These are phyloP conservation scores for Knipowitschia caucasica DNA, from an alignment of 2,797 vertebrate genomes.

Conservation along the genomic window DNA sequence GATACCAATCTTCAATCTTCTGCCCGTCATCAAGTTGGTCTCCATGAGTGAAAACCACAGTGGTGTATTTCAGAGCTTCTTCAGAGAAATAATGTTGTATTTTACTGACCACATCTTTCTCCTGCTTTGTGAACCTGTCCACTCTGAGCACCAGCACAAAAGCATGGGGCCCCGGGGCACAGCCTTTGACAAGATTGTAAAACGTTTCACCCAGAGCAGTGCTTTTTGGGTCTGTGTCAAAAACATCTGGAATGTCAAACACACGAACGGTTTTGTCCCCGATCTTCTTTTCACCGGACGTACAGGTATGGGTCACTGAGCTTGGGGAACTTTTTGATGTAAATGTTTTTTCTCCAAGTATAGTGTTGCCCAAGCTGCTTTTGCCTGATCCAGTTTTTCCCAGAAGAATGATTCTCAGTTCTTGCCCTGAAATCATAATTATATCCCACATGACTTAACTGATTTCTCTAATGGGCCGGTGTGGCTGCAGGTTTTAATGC, in stretches of 20 bases:
- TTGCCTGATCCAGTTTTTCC: slow-evolving; percentile 35
- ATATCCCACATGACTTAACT: too few relatives aligned
- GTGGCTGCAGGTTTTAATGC: too few relatives aligned
- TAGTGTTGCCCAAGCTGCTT: slow-evolving; percentile 29
- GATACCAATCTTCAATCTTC: too few relatives aligned
- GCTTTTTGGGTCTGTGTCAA: neutral
- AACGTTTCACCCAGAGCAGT: neutral
- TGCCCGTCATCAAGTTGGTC: too few relatives aligned
- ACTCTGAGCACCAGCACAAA: slow-evolving; percentile 10
- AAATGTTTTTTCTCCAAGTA: slow-evolving; percentile 12
- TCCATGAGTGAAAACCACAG: too few relatives aligned
- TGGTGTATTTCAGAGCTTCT: too few relatives aligned
- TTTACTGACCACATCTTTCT: neutral
- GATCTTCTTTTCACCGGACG: neutral
- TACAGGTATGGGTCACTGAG: neutral
- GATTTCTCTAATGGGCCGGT: too few relatives aligned
- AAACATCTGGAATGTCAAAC: slow-evolving; percentile 21
- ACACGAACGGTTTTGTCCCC: neutral
- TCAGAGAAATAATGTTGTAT: neutral
- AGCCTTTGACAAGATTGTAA: neutral
- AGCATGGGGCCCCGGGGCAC: slow-evolving; percentile 8
- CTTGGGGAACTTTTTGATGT: fast-evolving
- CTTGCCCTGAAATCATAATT: neutral
- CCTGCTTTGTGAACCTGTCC: neutral
- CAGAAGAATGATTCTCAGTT: slow-evolving; percentile 5